Evolutionary conservation across 2,113 vertebrate genomes (phyloP), one percentile per base, ranked within the genome.

Genomic region (Nycticryphes semicollaris): DNA sequence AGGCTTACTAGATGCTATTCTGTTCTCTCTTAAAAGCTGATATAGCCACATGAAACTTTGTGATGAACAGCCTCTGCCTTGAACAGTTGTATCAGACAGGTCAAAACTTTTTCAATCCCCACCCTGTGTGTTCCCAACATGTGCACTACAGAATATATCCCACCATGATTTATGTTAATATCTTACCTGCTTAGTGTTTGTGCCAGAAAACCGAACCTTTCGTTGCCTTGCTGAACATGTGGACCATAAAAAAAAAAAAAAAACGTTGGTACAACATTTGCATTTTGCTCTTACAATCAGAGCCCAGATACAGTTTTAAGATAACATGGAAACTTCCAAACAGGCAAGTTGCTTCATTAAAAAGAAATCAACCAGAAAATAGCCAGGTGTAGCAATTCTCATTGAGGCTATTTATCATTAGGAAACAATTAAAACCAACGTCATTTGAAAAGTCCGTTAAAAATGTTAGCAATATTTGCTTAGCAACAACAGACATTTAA

Each of bases 111-210:
- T 79, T 60, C 41, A 20, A 3, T 22, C 24, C 37, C 25, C n/a
- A 35, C 17, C 15, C 33, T 11, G 1, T 27, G 20, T 23, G 22
- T 12, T 83, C 37, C 59, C 31, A 87, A n/a, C 31, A 23, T 6
- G 15, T 1, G 4, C 18, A 14, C 51, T 62, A 57, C 19, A 33
- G 37, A 66, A 73, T 0, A 0, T 17, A 64, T 18, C 30, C 59
- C 51, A 35, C 31, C 8, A 7, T 23, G 25, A 59, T 35, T 45
- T 69, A 35, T 37, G 33, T 23, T 43, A 70, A 19, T 54, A 41
- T 15, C 50, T 89, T 69, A 83, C 20, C 67, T 57, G n/a, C 19
- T 60, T 9, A 51, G 5, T 31, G 5, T 23, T 74, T 78, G 56
- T n/a, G 57, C 16, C 56, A 72, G 23, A 43, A 67, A 11, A 70